Percentiles rank a stretch among this genome's conserved stretches.
These are phyloP conservation scores for Cantharis flavilabris DNA, from an alignment of 2,888 invertebrate species.

Conservation along the genomic window DNA sequence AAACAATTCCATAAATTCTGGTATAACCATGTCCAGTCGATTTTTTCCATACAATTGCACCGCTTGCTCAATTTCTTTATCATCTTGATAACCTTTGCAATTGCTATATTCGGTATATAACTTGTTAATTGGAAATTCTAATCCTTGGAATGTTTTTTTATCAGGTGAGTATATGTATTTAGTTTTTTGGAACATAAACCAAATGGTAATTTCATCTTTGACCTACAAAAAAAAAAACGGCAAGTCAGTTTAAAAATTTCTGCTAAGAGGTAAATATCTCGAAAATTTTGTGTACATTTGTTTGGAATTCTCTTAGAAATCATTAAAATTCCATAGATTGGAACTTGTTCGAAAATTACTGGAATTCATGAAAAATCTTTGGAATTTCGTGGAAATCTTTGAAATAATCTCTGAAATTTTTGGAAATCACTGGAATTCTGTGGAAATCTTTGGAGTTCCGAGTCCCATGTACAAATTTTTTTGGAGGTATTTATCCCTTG, in stretches of 20 bases:
- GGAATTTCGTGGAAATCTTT: no score
- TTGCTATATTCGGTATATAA: conserved; percentile 73
- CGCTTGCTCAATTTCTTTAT: conserved; percentile 74
- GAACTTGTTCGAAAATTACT: no score
- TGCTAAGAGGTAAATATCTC: not conserved
- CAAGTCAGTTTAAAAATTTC: not conserved
- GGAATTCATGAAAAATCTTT: no score
- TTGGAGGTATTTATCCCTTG: no score
- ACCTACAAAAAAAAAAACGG: conserved; percentile 48
- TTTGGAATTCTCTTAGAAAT: no score
- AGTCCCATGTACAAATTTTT: no score
- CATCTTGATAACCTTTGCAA: conserved; percentile 87
- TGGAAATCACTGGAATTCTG: no score
- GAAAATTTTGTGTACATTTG: no score
- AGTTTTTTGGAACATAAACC: conserved; percentile 97
- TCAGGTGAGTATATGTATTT: conserved; percentile 91
- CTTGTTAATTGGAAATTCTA: conserved; percentile 83
- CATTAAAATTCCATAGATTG: no score
- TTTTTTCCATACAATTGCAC: conserved; percentile 89
- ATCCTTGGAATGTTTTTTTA: conserved; percentile 77
- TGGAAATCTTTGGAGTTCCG: no score
- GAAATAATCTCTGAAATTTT: no score
- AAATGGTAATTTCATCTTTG: conserved; percentile 64
- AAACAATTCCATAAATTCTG: conserved; percentile 95
- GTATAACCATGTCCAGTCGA: conserved; percentile 86